A percentile compares a stretch with the other conserved stretches of the same genome.
phyloP scores from a whole-genome alignment of 1,140 invertebrate species.

The Lethrus apterus region DNA sequence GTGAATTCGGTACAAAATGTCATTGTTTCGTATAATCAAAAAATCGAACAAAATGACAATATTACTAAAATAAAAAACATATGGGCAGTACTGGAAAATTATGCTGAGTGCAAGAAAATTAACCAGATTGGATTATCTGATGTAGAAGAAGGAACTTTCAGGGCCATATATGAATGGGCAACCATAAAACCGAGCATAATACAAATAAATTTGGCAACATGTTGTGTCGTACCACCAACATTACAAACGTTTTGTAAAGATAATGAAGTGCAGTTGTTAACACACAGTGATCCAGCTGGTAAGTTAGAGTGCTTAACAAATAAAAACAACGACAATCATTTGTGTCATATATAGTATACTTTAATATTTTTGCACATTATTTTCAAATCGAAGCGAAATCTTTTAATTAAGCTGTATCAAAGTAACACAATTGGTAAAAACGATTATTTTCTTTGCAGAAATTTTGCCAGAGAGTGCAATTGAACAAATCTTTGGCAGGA shows the following conservation, averaged over 20 bases:
- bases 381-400: background rate
- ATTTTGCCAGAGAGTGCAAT: conserved; percentile 49
- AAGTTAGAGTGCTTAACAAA: no score
- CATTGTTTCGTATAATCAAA: conserved; percentile 59
- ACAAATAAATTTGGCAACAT: conserved; percentile 91
- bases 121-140: conserved; percentile 80
- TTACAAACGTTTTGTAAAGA: conserved; percentile 84
- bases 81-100: conserved; percentile 66
- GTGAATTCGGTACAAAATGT: conserved; percentile 65
- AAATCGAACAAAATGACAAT: conserved; percentile 47
- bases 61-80: conserved; percentile 59
- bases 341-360: conserved; percentile 9
- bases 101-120: conserved; percentile 57
- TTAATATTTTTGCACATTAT: background rate
- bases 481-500: conserved; percentile 44
- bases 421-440: background rate
- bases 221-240: conserved; percentile 89
- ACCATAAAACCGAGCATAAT: conserved; percentile 82
- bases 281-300: conserved; percentile 91
- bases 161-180: conserved; percentile 70
- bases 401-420: background rate
- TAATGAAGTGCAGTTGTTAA: conserved; percentile 87
- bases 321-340: no score
- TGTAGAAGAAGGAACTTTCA: conserved; percentile 72
- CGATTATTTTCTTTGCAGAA: conserved; percentile 45